Base-by-base conservation (phyloP, 2,113 vertebrate species). In the Callocephalon fimbriatum region DNA sequence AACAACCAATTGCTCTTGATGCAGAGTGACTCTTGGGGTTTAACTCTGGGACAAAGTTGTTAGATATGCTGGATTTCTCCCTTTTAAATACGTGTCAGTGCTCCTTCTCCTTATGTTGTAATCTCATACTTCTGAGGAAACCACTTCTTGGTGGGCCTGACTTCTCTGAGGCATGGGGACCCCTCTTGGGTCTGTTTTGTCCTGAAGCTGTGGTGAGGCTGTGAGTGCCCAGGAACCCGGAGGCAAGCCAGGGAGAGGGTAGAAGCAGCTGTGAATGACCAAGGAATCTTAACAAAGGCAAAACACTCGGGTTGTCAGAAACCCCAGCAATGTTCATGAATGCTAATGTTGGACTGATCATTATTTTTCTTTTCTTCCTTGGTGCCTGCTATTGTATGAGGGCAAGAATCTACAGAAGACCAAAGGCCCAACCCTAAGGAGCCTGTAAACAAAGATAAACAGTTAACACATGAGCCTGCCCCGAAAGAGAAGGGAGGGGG, bases 361-460 rank as follows among this genome's bases (percentile, higher is more conserved):
- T 5, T 37, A 47, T 58, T 90, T 62, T 76, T 13, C 9, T 75
- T 70, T 14, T 62, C 83, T 91, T 88, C 50, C 47, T 85, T 71
- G 35, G 12, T 93, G 72, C 56, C 48, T 65, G 17, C 73, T 77
- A 17, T 56, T 94, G 51, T 58, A 44, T 0, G 6, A 88, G 37
- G 44, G 56, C 40, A 84, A 72, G 51, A 83, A 81, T 81, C 50
- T 86, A 67, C 27, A 77, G 48, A 63, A 76, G 37, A 37, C 17
- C 71, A 53, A 85, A 83, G 72, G 26, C 50, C 44, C 70, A 72
- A 58, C 53, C 63, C 59, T 20, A 22, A 71, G 65, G 47, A 95
- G 59, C 56, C 65, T 81, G 59, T 75, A 90, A 82, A 79, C 61
- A 71, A 47, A 96, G 53, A 65, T 76, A n/a, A 94, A 65, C 42